phyloP scores from a whole-genome alignment of 2,888 invertebrate genomes.

The Steinernema carpocapsae region DNA sequence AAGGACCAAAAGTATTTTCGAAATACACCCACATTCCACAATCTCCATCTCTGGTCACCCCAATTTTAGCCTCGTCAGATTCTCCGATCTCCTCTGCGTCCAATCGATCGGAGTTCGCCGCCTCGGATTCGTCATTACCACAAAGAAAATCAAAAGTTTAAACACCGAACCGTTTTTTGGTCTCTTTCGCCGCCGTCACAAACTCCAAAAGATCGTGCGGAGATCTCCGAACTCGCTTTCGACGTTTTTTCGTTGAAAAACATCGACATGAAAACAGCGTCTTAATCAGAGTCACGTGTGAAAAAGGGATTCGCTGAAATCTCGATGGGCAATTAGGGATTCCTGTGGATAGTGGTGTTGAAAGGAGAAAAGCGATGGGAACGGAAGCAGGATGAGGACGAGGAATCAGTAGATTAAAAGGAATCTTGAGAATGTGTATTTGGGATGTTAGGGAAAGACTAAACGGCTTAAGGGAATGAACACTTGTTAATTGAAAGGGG shows the following conservation, averaged over 20 bases:
- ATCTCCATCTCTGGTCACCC: too few relatives aligned
- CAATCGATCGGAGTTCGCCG: too few relatives aligned
- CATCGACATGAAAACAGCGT: not conserved
- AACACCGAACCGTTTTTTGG: not conserved
- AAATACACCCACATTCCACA: too few relatives aligned
- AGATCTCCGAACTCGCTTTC: not conserved
- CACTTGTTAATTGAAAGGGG: too few relatives aligned
- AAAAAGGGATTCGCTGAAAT: not conserved
- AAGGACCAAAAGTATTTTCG: too few relatives aligned
- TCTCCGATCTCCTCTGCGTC: not conserved
- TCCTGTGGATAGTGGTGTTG: not conserved
- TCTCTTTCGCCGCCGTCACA: not conserved
- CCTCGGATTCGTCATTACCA: slow-evolving; percentile 12
- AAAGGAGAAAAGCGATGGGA: not conserved
- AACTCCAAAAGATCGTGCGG: not conserved
- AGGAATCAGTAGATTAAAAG: too few relatives aligned
- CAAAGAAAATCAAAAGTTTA: not conserved
- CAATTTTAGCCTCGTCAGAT: too few relatives aligned
- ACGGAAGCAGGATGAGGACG: not conserved
- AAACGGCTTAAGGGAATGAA: too few relatives aligned
- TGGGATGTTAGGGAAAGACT: too few relatives aligned
- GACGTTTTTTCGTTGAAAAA: not conserved
- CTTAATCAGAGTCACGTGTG: not conserved
- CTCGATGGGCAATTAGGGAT: not conserved
- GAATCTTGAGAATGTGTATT: too few relatives aligned